A percentile compares a stretch with the other conserved stretches of the same genome.
Conservation (phyloP, 2,888 invertebrate species). For the Hypselothyrea guttata region DNA sequence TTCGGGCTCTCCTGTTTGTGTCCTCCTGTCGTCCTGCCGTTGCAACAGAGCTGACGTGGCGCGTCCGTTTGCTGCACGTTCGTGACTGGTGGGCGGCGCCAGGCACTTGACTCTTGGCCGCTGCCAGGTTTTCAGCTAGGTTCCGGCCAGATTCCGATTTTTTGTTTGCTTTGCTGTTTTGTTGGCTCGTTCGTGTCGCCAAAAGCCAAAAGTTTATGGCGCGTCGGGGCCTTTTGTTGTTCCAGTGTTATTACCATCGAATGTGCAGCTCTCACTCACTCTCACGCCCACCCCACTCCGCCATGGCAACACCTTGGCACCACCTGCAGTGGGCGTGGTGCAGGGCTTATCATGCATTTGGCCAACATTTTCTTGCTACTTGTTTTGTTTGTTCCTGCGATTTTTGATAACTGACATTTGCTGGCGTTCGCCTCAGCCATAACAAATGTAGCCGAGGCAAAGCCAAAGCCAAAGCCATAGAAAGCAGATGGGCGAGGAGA, state of each 20-base stretch:
- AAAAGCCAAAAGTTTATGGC: slow-evolving; percentile 71
- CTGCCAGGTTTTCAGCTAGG: slow-evolving; percentile 9
- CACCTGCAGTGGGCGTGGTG: slow-evolving; percentile 42
- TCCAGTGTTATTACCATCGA: slow-evolving; percentile 45
- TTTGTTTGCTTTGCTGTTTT: slow-evolving; percentile 23
- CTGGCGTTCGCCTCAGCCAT: slow-evolving; percentile 37
- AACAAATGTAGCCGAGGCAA: slow-evolving; percentile 40
- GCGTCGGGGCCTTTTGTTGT: slow-evolving; percentile 63
- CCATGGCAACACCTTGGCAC: background rate
- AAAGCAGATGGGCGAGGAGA: background rate
- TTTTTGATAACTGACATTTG: slow-evolving; percentile 74
- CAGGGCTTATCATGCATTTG: slow-evolving; percentile 59
- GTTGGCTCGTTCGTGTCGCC: slow-evolving; percentile 25
- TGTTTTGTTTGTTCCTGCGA: slow-evolving; percentile 66
- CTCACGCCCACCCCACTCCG: background rate
- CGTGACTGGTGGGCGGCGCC: slow-evolving; percentile 55
- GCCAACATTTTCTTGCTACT: slow-evolving; percentile 70
- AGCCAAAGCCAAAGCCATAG: background rate
- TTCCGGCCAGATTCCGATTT: slow-evolving; percentile 7
- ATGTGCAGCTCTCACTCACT: slow-evolving; percentile 15
- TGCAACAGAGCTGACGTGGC: slow-evolving; percentile 34
- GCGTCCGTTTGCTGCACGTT: slow-evolving; percentile 42
- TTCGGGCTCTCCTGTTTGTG: slow-evolving; percentile 2
- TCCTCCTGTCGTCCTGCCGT: slow-evolving; percentile 3
- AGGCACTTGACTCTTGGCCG: slow-evolving; percentile 52